Evolutionary conservation across 35 echinoderm and acorn worm genomes (phyloP).

Genomic region (Diadema setosum): DNA sequence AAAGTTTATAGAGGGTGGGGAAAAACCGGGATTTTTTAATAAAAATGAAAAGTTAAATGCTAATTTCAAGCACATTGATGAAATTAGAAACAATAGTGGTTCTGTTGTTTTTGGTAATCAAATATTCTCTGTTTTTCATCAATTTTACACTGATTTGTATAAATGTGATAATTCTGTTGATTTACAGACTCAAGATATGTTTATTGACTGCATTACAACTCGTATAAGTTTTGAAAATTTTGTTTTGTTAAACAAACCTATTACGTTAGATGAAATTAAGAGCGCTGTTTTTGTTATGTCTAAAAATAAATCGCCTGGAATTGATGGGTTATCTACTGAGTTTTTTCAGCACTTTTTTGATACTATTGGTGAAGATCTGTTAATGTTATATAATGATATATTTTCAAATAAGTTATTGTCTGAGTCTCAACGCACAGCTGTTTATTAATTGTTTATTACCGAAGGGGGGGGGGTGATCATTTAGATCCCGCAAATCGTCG

Average conservation of each 20-base stretch:
- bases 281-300: neutral
- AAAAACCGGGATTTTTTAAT: slow-evolving; percentile 24
- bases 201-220: neutral
- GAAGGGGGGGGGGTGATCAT: neutral
- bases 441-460: slow-evolving; percentile 1
- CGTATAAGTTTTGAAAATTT: neutral
- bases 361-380: neutral
- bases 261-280: slow-evolving; percentile 1
- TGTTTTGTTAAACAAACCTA: neutral
- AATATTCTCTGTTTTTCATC: neutral
- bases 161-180: neutral
- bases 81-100: neutral
- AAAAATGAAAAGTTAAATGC: neutral
- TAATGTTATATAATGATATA: neutral
- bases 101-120: slow-evolving; percentile 4
- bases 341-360: slow-evolving; percentile 10
- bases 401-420: neutral
- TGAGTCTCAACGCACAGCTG: neutral
- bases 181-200: neutral
- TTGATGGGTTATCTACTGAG: slow-evolving; percentile 35
- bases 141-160: slow-evolving; percentile 38
- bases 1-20: slow-evolving; percentile 23
- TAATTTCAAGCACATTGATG: neutral
- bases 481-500: neutral
- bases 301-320: slow-evolving; percentile 35